Evolutionary conservation across 2,888 invertebrate genomes (phyloP), one percentile per base, ranked within the genome.

Genomic region (Conomelus anceps): DNA sequence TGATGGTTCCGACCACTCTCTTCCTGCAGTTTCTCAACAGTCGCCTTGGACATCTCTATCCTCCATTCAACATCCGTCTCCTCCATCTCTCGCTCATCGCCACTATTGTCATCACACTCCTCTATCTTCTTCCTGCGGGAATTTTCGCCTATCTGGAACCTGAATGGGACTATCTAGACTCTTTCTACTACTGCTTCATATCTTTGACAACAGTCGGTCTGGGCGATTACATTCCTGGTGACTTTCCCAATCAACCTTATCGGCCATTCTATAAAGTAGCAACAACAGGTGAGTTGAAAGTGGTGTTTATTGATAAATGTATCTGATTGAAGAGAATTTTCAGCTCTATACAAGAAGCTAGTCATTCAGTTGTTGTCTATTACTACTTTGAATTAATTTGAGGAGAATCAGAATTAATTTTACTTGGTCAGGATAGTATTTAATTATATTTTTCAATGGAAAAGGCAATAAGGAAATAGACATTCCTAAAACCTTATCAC

Each of bases 111-210:
- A 91, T 95, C 41, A 89, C 88, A 22, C 87, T 91, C 85, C 96
- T 97, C 93, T 95, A 97, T 92, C 93, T 97, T 89, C 93, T 97
- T 86, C 98, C 98, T 0, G 97, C 98, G 0, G 94, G 94, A 29
- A 94, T 96, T 86, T 98, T 98, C 93, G 95, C 96, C 22, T 93
- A 94, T 87, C 93, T 98, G 90, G 98, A 98, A 93, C 96, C 96
- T 0, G 96, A 95, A 11, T 98, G 98, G 98, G 96, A 96, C 93
- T 97, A 95, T 93, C 94, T 98, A 91, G 98, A 98, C 94, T 96
- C 98, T 0, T 95, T 98, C 92, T 98, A 98, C 94, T 98, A 97
- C 93, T 98, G 98, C 93, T 98, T 98, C 94, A 97, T 98, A 92
- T 98, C 98, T 20, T 94, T 98, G 91, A 98, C 98, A 23, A 98